Evolutionary conservation across 1,140 invertebrate species (phyloP).

Genomic region (Drosophila navojoa): DNA sequence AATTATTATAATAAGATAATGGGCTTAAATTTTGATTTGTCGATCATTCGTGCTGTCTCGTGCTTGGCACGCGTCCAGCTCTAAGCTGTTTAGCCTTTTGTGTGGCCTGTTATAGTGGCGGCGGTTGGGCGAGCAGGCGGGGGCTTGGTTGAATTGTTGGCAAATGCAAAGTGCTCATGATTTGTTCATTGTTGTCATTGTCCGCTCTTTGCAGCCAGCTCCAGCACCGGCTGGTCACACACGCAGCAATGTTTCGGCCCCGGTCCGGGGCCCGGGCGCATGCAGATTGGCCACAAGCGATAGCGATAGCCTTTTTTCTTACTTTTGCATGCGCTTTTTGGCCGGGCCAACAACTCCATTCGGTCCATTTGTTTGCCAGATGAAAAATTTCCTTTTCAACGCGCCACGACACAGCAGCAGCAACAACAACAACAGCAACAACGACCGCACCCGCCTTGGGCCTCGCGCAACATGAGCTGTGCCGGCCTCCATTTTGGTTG

Average conservation of each 20-base stretch:
- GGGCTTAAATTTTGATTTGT: neutral
- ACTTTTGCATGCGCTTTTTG: conserved; percentile 40
- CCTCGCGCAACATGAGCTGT: conserved; percentile 19
- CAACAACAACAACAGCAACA: conserved; percentile 1
- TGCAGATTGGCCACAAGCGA: conserved; percentile 78
- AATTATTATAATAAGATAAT: neutral
- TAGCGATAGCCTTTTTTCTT: conserved; percentile 79
- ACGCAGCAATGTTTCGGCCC: conserved; percentile 14
- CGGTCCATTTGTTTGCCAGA: conserved; percentile 64
- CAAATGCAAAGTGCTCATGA: conserved; percentile 74
- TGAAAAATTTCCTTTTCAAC: conserved; percentile 78
- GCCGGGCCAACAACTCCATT: conserved; percentile 49
- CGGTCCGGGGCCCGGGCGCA: conserved; percentile 45
- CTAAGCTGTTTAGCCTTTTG: conserved; percentile 60
- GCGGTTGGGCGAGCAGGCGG: neutral
- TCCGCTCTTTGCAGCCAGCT: conserved; percentile 33
- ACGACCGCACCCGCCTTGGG: conserved; percentile 47
- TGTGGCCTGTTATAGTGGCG: conserved; percentile 23
- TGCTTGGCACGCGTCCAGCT: conserved; percentile 43
- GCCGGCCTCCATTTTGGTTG: conserved; percentile 50
- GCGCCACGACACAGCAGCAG: conserved; percentile 40
- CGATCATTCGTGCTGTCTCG: neutral
- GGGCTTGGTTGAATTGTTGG: conserved; percentile 17
- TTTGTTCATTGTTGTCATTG: conserved; percentile 81
- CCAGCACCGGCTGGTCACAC: conserved; percentile 22